These are phyloP conservation scores for Heliconius erato DNA, from an alignment of 2,888 invertebrate species.

Conservation along the genomic window DNA sequence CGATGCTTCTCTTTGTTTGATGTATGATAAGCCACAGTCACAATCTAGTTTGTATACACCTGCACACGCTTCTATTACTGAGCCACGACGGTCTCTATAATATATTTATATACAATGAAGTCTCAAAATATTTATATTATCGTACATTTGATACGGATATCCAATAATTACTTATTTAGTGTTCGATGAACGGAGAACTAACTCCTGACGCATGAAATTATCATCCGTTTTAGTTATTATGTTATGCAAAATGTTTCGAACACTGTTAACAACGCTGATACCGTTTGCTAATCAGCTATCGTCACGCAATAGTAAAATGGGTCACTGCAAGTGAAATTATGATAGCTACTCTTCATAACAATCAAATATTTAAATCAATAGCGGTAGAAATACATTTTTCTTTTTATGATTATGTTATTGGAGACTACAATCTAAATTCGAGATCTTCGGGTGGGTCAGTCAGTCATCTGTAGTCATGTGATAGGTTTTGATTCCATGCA, in stretches of 20 bases:
- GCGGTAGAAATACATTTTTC: neutral
- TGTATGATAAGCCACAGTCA: no score
- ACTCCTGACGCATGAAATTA: conserved; percentile 9
- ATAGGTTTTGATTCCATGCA: neutral
- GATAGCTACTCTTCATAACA: conserved; percentile 1
- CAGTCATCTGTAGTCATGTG: neutral
- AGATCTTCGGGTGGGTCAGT: neutral
- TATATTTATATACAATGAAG: neutral
- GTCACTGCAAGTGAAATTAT: neutral
- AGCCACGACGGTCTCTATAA: no score
- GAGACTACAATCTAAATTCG: neutral
- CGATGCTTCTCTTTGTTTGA: no score
- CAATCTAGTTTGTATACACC: no score
- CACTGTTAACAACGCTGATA: conserved; percentile 1
- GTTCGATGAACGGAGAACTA: neutral
- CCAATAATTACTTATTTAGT: conserved; percentile 5
- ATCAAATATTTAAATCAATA: neutral
- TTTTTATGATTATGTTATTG: neutral
- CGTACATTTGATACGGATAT: neutral
- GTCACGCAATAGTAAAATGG: conserved; percentile 5
- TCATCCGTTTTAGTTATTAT: conserved; percentile 1
- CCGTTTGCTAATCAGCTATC: neutral
- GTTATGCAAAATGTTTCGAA: conserved; percentile 1
- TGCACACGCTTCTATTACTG: no score
- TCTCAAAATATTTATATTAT: neutral